A percentile compares a stretch with the other conserved stretches of the same genome.
Conservation (phyloP, 2,113 vertebrate genomes). For the Amazona vittata region DNA sequence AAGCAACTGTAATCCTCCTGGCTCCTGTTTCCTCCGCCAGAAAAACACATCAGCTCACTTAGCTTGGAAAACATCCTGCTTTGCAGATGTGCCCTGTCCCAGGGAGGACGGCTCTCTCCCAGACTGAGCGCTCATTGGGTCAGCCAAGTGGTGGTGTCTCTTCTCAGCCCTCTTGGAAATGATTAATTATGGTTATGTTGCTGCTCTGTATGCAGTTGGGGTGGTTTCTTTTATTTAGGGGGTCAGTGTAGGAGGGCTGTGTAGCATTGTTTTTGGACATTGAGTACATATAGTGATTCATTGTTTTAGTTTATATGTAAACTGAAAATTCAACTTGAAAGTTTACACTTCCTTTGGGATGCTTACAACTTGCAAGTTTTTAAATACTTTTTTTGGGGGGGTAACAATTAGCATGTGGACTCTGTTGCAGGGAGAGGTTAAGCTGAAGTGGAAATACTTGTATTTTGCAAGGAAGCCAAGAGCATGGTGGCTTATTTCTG, state of each 20-base stretch:
- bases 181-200: not conserved
- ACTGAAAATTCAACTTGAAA: not conserved
- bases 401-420: not conserved
- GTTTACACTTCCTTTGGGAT: not conserved
- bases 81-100: not conserved
- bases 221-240: not conserved
- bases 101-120: not conserved
- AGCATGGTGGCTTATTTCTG: not conserved
- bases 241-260: not conserved
- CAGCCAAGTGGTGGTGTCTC: not conserved
- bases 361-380: not conserved
- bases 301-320: not conserved
- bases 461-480: not conserved
- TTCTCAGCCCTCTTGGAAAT: not conserved
- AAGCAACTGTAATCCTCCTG: not conserved
- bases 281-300: not conserved
- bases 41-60: conserved; percentile 6
- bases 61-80: not conserved
- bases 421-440: not conserved
- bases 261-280: not conserved
- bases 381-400: accelerated
- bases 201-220: not conserved
- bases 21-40: not conserved
- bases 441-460: not conserved
- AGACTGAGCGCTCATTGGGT: not conserved